Evolutionary conservation across 2,888 invertebrate genomes (phyloP).

Genomic region (Pterostichus niger): DNA sequence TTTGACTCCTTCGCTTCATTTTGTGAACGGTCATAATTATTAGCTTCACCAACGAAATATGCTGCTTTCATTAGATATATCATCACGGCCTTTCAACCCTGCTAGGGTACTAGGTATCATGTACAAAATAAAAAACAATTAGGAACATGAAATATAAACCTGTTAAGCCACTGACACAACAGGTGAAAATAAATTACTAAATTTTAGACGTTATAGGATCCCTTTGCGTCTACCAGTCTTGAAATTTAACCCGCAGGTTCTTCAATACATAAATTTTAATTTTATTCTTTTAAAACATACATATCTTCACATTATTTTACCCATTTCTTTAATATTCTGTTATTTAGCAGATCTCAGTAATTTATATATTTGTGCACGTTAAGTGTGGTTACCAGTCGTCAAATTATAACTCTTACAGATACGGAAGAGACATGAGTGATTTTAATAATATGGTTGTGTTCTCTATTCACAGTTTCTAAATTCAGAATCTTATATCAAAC

Average conservation of each 20-base stretch:
- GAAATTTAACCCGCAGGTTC: not conserved
- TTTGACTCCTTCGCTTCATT: constrained; percentile 54
- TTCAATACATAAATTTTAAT: not conserved
- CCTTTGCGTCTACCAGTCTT: constrained; percentile 1
- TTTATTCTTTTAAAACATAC: not conserved
- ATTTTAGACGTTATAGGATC: constrained; percentile 12
- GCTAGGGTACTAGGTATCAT: constrained; percentile 5
- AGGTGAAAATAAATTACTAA: constrained; percentile 50
- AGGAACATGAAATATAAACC: constrained; percentile 36
- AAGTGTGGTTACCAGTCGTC: too few species aligned
- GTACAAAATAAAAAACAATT: constrained; percentile 23
- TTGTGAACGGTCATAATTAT: constrained; percentile 23
- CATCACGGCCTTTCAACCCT: constrained; percentile 38
- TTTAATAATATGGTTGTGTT: too few species aligned
- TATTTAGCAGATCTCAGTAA: not conserved
- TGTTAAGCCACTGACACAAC: constrained; percentile 48
- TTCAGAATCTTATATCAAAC: too few species aligned
- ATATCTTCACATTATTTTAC: too few species aligned
- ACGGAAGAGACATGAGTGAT: too few species aligned
- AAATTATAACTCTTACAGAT: too few species aligned
- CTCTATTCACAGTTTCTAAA: too few species aligned
- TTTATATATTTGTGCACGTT: not conserved
- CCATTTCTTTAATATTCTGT: not conserved
- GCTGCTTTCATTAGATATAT: constrained; percentile 47
- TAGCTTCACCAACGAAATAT: constrained; percentile 26